Evolutionary conservation across 2,797 vertebrate genomes (phyloP).

Genomic region (Aphelocoma californica): DNA sequence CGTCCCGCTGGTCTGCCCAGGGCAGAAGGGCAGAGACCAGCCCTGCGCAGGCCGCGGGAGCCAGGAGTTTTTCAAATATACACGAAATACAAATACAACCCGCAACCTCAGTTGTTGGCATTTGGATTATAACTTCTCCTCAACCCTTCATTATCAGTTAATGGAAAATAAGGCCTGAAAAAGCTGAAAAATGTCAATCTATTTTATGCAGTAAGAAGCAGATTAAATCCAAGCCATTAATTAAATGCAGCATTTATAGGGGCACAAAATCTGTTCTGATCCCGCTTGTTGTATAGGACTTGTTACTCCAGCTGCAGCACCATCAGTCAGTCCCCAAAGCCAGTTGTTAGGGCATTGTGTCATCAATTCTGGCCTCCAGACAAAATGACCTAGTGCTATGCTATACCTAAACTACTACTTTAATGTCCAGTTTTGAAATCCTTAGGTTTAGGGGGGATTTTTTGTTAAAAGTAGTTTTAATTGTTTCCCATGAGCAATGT

Average conservation of each 20-base stretch:
- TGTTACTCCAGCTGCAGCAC: neutral
- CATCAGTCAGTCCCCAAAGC: neutral
- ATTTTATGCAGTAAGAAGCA: neutral
- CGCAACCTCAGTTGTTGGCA: accelerated
- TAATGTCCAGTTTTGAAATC: neutral
- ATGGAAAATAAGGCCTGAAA: neutral
- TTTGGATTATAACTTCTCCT: neutral
- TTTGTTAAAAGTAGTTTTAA: neutral
- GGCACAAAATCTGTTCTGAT: neutral
- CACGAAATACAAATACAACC: accelerated
- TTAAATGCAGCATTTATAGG: neutral
- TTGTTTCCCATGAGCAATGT: neutral
- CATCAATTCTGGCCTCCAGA: neutral
- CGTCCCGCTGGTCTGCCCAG: no score
- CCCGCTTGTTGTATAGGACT: accelerated
- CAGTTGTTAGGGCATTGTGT: accelerated
- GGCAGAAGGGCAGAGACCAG: neutral
- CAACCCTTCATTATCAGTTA: neutral
- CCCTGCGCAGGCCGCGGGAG: neutral
- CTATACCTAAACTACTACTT: neutral
- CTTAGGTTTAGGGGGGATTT: neutral
- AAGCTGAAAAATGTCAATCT: neutral
- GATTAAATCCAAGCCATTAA: neutral
- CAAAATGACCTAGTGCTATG: neutral
- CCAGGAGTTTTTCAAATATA: accelerated